phyloP scores from a whole-genome alignment of 2,113 vertebrate genomes.

The Corvus cornix region DNA sequence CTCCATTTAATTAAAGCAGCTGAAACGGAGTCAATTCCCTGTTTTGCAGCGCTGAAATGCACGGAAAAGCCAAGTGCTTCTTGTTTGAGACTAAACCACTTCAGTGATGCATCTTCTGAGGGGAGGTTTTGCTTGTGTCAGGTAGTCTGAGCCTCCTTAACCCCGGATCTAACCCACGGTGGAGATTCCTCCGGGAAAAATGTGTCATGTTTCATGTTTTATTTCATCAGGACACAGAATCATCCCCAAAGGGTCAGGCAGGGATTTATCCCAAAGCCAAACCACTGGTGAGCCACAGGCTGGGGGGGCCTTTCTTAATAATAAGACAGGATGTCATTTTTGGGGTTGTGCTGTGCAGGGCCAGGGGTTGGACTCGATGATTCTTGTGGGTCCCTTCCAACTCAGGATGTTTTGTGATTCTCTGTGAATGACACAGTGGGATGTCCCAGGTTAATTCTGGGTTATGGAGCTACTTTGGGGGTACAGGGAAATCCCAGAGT shows the following conservation, averaged over 20 bases:
- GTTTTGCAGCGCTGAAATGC: neutral
- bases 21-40: neutral
- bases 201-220: rapidly evolving
- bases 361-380: rapidly evolving
- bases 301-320: neutral
- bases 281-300: neutral
- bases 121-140: neutral
- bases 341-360: neutral
- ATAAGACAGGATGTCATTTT: neutral
- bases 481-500: neutral
- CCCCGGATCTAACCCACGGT: rapidly evolving
- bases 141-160: neutral
- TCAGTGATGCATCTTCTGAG: neutral
- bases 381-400: neutral
- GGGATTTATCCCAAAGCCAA: neutral
- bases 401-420: neutral
- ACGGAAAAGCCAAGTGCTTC: neutral
- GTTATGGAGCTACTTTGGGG: neutral
- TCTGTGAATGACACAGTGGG: rapidly evolving
- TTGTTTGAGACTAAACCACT: neutral
- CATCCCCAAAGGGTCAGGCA: neutral
- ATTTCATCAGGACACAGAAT: rapidly evolving
- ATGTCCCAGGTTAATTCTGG: neutral
- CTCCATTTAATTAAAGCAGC: slow-evolving; percentile 42
- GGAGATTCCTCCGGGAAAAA: neutral